These are phyloP conservation scores for Ciconia nigra DNA, from an alignment of 2,797 vertebrate species.

Conservation along the genomic window DNA sequence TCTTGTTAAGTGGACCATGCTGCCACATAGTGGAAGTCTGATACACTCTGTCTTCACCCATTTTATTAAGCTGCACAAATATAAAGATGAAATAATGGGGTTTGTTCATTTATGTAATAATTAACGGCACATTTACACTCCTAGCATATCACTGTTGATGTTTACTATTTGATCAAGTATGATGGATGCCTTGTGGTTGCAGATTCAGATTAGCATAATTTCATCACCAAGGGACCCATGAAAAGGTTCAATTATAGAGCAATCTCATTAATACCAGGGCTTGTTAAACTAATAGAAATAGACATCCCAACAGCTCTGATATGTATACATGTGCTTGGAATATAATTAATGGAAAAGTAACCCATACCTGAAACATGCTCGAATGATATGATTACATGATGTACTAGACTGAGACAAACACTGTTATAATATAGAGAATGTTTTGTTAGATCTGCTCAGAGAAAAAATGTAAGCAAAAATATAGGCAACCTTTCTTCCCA, in stretches of 20 bases:
- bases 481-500: neutral
- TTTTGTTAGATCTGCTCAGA: neutral
- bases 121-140: conserved; percentile 81
- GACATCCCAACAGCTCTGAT: conserved; percentile 85
- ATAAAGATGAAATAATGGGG: conserved; percentile 68
- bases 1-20: conserved; percentile 82
- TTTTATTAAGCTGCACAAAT: conserved; percentile 6
- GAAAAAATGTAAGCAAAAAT: neutral
- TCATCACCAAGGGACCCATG: conserved; percentile 92
- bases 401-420: neutral
- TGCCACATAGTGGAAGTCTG: conserved; percentile 86
- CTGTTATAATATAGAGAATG: neutral
- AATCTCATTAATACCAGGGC: conserved; percentile 93
- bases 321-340: conserved; percentile 87
- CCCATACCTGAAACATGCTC: conserved; percentile 56
- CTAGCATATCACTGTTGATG: conserved; percentile 77
- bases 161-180: conserved; percentile 92
- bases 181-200: conserved; percentile 93
- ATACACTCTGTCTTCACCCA: neutral
- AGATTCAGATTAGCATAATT: conserved; percentile 92
- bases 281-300: conserved; percentile 89
- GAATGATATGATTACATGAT: conserved; percentile 15
- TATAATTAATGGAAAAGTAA: conserved; percentile 79
- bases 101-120: conserved; percentile 78
- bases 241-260: conserved; percentile 95